Evolutionary conservation across 2,113 vertebrate species (phyloP).

Genomic region (Pygoscelis antarcticus): DNA sequence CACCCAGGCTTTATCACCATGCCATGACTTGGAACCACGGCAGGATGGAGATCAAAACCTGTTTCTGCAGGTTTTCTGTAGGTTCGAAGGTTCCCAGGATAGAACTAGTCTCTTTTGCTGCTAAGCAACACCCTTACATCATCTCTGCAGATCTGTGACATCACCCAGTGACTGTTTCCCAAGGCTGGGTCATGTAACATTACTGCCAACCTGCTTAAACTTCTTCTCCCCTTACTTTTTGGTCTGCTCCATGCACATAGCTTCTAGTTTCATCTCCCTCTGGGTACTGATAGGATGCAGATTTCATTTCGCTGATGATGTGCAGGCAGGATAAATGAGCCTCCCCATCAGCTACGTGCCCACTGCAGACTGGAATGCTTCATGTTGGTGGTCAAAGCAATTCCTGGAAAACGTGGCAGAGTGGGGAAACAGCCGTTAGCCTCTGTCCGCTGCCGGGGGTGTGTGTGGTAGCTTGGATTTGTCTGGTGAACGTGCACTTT

Average conservation of each 20-base stretch:
- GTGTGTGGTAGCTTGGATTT: not conserved
- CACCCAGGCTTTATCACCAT: no score
- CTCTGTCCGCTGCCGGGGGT: not conserved
- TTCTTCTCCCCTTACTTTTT: not conserved
- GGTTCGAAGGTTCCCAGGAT: not conserved
- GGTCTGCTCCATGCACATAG: rapidly evolving
- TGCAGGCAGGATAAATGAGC: not conserved
- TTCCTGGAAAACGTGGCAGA: not conserved
- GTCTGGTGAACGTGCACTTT: not conserved
- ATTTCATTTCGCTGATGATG: no score
- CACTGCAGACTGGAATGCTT: not conserved
- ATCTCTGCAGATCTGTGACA: not conserved
- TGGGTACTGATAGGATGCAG: rapidly evolving
- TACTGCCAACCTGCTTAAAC: not conserved
- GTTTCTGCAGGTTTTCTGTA: not conserved
- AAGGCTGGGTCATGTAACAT: not conserved
- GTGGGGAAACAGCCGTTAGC: rapidly evolving
- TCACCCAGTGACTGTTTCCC: not conserved
- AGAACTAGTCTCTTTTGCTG: not conserved
- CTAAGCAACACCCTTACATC: not conserved
- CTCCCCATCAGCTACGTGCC: not conserved
- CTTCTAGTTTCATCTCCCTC: not conserved
- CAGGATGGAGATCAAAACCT: not conserved
- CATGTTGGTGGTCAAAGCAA: not conserved
- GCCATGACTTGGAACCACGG: not conserved